These are phyloP conservation scores for Latheticus oryzae DNA, from an alignment of 2,888 invertebrate genomes.

Conservation along the genomic window DNA sequence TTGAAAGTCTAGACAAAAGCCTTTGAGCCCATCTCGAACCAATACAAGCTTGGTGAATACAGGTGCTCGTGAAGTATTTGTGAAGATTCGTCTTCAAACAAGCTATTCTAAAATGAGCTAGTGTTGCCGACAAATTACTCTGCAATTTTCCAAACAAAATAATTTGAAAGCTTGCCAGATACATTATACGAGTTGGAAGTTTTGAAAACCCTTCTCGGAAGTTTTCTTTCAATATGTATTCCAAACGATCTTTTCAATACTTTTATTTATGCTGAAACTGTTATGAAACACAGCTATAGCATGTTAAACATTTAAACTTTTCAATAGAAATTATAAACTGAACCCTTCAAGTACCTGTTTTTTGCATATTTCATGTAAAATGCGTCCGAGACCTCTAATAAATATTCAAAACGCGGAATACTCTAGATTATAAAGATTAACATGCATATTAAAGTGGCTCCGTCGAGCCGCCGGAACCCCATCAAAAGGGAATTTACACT, in stretches of 20 bases:
- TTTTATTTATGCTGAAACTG: too few species aligned
- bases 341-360: constrained; percentile 16
- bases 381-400: constrained; percentile 24
- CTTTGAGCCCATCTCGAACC: not conserved
- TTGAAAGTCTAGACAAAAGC: not conserved
- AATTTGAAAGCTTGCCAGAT: constrained; percentile 26
- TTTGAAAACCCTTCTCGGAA: constrained; percentile 2
- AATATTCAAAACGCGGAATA: constrained; percentile 40
- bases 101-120: constrained; percentile 15
- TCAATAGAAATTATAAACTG: too few species aligned
- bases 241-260: not conserved
- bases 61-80: too few species aligned
- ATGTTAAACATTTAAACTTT: constrained; percentile 1
- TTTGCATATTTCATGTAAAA: constrained; percentile 30
- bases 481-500: constrained; percentile 36
- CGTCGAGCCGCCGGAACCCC: constrained; percentile 21
- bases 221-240: constrained; percentile 9
- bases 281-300: too few species aligned
- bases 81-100: too few species aligned
- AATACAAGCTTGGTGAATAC: too few species aligned
- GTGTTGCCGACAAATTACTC: constrained; percentile 23
- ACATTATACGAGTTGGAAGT: too few species aligned
- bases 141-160: constrained; percentile 30
- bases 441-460: constrained; percentile 39
- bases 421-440: constrained; percentile 38